Evolutionary conservation across 2,888 invertebrate genomes (phyloP), one percentile per base, ranked within the genome.

Genomic region (Dasypogon diadema): DNA sequence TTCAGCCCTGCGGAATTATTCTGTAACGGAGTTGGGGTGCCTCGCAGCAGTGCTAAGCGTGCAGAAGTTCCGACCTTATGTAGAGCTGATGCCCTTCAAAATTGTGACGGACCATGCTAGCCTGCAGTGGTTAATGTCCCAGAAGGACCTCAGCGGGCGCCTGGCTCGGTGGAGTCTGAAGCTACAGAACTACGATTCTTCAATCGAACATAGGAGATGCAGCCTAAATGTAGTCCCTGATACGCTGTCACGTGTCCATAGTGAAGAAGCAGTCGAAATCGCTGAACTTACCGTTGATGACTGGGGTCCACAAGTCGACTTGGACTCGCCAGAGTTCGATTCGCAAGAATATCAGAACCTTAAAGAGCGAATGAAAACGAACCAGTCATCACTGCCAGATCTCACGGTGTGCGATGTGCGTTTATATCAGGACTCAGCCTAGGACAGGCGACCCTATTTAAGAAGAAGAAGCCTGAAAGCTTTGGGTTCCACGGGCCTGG

Each of bases 51-150:
- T 21, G 54, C 56, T 16, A 37, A 54, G 42, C 10, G 24, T 48
- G 0, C 26, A 75, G 63, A 68, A 75, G n/a, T 75, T 75, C 6
- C n/a, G 75, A 4, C 54, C 75, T 1, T 75, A 65, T 4, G 6
- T 75, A 2, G 68, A 48, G 26, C 58, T 10, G 18, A 56, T 1
- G 70, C 58, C 2, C 48, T n/a, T n/a, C n/a, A n/a, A n/a, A n/a
- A n/a, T n/a, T n/a, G n/a, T n/a, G n/a, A n/a, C n/a, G n/a, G n/a
- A 63, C 16, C 74, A 51, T 63, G 42, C 51, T 3, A 46, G 48
- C 8, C 46, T 75, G 4, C 22, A 34, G 8, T 75, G 74, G 60
- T 46, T 74, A 12, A 75, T 65, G 58, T 26, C 12, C n/a, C 75
- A 75, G 21, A 65, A 34, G 8, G 75, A 65, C 24, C 22, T 75